Evolutionary conservation across 1,140 invertebrate species (phyloP), one percentile per base, ranked within the genome.

Genomic region (Zaprionus vittiger): DNA sequence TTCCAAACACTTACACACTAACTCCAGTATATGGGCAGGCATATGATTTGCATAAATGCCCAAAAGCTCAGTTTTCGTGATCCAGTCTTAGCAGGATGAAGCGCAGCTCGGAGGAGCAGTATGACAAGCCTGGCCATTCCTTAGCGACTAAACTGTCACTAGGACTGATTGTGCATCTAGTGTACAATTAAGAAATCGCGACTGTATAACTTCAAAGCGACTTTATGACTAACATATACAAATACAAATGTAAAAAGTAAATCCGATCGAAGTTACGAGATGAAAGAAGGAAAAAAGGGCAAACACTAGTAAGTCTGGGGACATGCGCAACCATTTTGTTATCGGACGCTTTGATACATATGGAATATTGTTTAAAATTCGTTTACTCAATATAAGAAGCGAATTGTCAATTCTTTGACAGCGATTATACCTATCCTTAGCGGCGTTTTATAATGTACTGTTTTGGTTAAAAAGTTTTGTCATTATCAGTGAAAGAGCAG

Each of bases 11-110:
- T 44, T 24, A 52, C 38, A 65, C 56, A 41, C 77, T 44, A 37
- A 61, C 17, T 22, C n/a, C 5, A 26, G 28, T 52, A 44, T 55
- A 61, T 38, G n/a, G 7, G 55, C 55, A 66, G 22, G 57, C 67
- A 73, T 56, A 47, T 68, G 55, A 87, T 89, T 87, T 87, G 84
- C 84, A 87, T 87, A 89, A 87, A 81, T 81, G 84, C 78, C 78
- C 74, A 81, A 68, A 73, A 76, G 63, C 71, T 67, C 41, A 67
- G 78, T 44, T 67, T 62, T 67, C 56, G 17, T 61, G 37, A 54
- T 49, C 41, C 38, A 57, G 57, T 31, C 34, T 41, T 44, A 12
- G 17, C 22, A 54, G 9, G 4, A 34, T 20, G 4, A 63, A 61
- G 68, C 59, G 49, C 41, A 63, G 79, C 55, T 49, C 31, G 41